Percentiles rank a stretch among this genome's conserved stretches.
Evolutionary conservation across 2,797 vertebrate species (phyloP).

Genomic region (Urophycis tenuis): DNA sequence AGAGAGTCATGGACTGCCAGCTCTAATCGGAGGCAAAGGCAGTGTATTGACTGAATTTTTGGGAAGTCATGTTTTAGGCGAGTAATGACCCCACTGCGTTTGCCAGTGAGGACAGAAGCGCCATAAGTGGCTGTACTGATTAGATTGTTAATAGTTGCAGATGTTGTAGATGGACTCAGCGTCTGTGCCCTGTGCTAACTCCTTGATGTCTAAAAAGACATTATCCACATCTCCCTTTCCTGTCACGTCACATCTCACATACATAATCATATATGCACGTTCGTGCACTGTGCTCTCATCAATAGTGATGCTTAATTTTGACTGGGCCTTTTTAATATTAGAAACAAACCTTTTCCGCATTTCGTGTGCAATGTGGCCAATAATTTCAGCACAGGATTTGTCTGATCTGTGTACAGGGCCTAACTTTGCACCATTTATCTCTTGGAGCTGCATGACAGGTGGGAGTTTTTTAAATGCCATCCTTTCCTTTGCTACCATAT

Average conservation of each 20-base stretch:
- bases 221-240: constrained; percentile 13
- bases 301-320: constrained; percentile 7
- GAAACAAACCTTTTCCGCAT: constrained; percentile 3
- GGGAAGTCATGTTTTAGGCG: too few relatives aligned
- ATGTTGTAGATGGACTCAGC: neutral
- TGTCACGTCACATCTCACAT: constrained; percentile 3
- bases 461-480: constrained; percentile 2
- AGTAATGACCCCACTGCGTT: too few relatives aligned
- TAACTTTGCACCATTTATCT: constrained; percentile 5
- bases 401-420: constrained; percentile 11
- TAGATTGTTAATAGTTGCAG: neutral
- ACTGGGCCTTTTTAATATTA: constrained; percentile 6
- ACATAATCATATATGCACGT: constrained; percentile 5
- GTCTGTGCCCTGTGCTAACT: neutral
- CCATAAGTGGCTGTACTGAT: constrained; percentile 13
- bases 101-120: constrained; percentile 16
- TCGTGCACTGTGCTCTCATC: constrained; percentile 18
- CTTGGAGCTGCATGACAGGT: constrained; percentile 7
- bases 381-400: constrained; percentile 15
- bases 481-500: constrained; percentile 4
- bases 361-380: constrained; percentile 11
- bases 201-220: too few relatives aligned
- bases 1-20: neutral
- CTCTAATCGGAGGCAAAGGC: too few relatives aligned
- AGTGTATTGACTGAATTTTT: too few relatives aligned